Percentiles rank a stretch among this genome's conserved stretches.
phyloP scores from a whole-genome alignment of 2,888 invertebrate species.

The Tetramorium bicarinatum region DNA sequence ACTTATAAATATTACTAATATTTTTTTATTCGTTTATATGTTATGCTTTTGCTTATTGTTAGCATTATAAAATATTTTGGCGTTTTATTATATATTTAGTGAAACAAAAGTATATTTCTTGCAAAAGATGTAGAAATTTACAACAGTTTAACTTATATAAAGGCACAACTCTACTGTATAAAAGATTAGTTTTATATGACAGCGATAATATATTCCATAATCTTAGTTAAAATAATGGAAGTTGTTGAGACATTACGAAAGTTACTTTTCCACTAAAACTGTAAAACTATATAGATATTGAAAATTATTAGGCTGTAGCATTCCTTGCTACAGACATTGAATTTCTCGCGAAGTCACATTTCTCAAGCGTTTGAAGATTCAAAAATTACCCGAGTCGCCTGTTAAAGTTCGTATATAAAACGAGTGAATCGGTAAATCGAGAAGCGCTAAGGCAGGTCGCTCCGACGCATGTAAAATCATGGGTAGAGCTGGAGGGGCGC shows the following conservation, averaged over 20 bases:
- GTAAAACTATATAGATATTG: neutral
- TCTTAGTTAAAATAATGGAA: conserved; percentile 53
- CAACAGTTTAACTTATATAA: neutral
- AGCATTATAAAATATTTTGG: conserved; percentile 73
- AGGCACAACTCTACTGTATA: neutral
- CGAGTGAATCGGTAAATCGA: conserved; percentile 35
- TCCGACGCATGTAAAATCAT: conserved; percentile 42
- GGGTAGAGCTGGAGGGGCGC: conserved; percentile 38
- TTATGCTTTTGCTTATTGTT: conserved; percentile 24
- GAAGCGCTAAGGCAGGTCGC: conserved; percentile 34
- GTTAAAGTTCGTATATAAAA: conserved; percentile 32
- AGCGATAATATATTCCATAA: conserved; percentile 63
- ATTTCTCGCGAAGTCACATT: neutral
- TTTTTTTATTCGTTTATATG: neutral
- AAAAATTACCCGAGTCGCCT: neutral
- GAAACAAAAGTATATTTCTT: neutral
- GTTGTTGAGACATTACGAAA: neutral
- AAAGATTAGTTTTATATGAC: neutral
- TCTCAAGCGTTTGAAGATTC: neutral
- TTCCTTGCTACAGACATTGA: neutral
- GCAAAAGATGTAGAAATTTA: neutral
- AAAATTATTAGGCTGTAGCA: neutral
- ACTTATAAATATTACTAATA: neutral
- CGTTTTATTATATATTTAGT: neutral
- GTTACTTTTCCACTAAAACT: neutral